These are phyloP conservation scores for Leptinotarsa rubiginosa DNA, from an alignment of 2,888 invertebrate genomes.

Conservation along the genomic window DNA sequence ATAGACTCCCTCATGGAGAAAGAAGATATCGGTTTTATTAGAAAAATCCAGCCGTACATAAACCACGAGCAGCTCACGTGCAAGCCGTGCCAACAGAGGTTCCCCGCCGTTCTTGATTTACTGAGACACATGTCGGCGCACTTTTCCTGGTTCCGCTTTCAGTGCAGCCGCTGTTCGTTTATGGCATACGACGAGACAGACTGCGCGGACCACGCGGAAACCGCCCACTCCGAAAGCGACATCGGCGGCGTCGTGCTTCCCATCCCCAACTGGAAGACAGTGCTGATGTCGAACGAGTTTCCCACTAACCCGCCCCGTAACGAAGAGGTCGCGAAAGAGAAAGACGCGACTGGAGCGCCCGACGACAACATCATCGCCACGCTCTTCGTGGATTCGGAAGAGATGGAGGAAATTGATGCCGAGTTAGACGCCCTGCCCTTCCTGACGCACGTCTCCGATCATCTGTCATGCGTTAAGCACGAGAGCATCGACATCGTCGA, in stretches of 20 bases:
- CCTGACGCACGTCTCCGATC: slow-evolving; percentile 6
- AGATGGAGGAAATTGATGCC: neutral
- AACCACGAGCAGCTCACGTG: slow-evolving; percentile 67
- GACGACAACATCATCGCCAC: slow-evolving; percentile 28
- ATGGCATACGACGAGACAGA: slow-evolving; percentile 76
- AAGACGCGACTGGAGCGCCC: slow-evolving; percentile 7
- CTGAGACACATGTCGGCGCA: slow-evolving; percentile 75
- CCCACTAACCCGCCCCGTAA: slow-evolving; percentile 41
- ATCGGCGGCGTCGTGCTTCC: slow-evolving; percentile 61
- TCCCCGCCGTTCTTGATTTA: slow-evolving; percentile 68
- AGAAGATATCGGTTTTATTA: slow-evolving; percentile 35
- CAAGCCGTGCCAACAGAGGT: slow-evolving; percentile 69
- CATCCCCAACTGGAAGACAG: slow-evolving; percentile 59
- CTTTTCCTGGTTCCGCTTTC: slow-evolving; percentile 79
- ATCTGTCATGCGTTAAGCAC: slow-evolving; percentile 20
- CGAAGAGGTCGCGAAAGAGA: slow-evolving; percentile 17
- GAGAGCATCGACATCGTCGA: slow-evolving; percentile 42
- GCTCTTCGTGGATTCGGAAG: slow-evolving; percentile 38
- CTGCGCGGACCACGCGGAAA: slow-evolving; percentile 74
- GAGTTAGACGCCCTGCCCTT: slow-evolving; percentile 28
- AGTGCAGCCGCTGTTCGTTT: slow-evolving; percentile 80
- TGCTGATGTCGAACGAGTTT: slow-evolving; percentile 57
- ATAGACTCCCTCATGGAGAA: slow-evolving; percentile 27
- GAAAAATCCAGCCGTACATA: slow-evolving; percentile 60
- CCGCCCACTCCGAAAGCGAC: slow-evolving; percentile 70